phyloP scores from a whole-genome alignment of 2,113 vertebrate species.

The Plecotus auritus region DNA sequence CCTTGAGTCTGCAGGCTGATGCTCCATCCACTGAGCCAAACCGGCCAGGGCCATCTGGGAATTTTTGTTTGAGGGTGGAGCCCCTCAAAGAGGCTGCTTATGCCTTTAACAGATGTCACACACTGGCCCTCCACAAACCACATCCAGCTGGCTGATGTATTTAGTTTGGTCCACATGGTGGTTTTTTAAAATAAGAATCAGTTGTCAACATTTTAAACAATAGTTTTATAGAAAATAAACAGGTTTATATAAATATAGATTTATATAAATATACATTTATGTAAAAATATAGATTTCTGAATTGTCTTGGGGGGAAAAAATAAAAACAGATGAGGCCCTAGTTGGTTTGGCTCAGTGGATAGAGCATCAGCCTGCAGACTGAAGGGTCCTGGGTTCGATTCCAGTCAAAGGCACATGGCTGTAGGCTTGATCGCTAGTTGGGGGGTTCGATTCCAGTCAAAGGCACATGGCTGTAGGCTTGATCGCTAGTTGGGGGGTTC shows the following conservation, averaged over 20 bases:
- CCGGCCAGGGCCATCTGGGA: not conserved
- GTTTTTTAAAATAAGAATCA: slow-evolving; percentile 10
- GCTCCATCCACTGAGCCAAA: no score
- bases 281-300: not conserved
- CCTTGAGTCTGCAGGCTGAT: no score
- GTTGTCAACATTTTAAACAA: not conserved
- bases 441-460: no score
- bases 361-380: no score
- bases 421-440: no score
- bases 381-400: no score
- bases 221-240: not conserved
- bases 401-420: no score
- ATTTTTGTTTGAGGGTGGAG: not conserved
- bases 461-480: no score
- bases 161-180: not conserved
- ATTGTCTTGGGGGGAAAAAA: not conserved
- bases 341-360: no score
- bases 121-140: not conserved
- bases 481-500: no score
- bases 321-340: not conserved
- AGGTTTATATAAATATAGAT: not conserved
- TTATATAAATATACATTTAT: not conserved
- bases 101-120: not conserved
- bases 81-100: not conserved
- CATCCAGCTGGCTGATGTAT: not conserved